Evolutionary conservation across 1,140 invertebrate species (phyloP).

Genomic region (Heliothis subflexa): DNA sequence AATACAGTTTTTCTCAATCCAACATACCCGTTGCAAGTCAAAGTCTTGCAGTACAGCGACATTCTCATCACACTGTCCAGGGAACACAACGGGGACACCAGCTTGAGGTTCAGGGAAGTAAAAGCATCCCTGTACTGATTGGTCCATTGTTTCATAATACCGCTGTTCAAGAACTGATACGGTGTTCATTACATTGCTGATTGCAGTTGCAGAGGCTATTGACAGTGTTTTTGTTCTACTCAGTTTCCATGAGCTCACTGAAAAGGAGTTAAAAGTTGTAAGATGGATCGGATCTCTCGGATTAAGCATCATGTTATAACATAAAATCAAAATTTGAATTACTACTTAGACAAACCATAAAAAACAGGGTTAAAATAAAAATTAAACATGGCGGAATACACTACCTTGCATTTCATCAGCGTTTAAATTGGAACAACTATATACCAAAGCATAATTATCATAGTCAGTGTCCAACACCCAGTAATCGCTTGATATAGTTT

Average conservation of each 20-base stretch:
- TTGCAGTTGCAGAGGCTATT: conserved; percentile 40
- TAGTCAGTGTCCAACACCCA: conserved; percentile 91
- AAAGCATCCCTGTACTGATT: conserved; percentile 66
- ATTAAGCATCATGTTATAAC: too few relatives aligned
- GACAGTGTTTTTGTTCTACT: conserved; percentile 66
- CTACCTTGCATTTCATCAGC: conserved; percentile 54
- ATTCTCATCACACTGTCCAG: conserved; percentile 64
- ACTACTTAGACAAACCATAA: too few relatives aligned
- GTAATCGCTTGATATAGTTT: conserved; percentile 69
- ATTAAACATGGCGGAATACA: too few relatives aligned
- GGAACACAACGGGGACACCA: conserved; percentile 64
- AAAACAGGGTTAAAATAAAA: too few relatives aligned
- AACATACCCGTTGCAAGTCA: conserved; percentile 55
- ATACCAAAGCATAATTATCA: conserved; percentile 88
- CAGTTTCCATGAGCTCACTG: conserved; percentile 74
- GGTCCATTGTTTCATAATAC: conserved; percentile 63
- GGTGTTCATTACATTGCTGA: conserved; percentile 55
- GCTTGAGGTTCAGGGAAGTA: conserved; percentile 68
- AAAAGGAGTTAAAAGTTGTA: background rate
- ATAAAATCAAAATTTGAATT: too few relatives aligned
- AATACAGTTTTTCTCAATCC: background rate
- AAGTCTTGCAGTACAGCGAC: conserved; percentile 58
- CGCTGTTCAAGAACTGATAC: conserved; percentile 61
- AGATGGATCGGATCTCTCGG: too few relatives aligned
- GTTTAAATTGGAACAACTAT: conserved; percentile 88